Evolutionary conservation across 2,113 vertebrate species (phyloP).

Genomic region (Ancistrus triradiatus): DNA sequence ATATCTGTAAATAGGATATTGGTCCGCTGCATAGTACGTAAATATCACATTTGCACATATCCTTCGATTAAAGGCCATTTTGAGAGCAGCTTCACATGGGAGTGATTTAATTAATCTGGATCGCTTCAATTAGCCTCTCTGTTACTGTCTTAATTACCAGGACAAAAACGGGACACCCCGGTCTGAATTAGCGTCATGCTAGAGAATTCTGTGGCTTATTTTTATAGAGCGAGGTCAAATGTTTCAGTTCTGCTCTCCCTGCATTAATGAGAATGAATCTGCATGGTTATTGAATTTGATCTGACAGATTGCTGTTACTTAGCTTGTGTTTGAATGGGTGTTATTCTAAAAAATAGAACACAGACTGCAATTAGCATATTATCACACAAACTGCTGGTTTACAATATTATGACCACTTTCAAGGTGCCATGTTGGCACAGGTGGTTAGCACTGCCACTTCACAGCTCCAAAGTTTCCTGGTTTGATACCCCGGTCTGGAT

Average conservation of each 20-base stretch:
- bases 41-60: too few species aligned
- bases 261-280: constrained; percentile 61
- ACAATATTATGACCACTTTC: not conserved
- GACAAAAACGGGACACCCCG: constrained; percentile 63
- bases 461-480: too few species aligned
- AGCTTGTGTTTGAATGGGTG: constrained; percentile 37
- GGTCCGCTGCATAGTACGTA: too few species aligned
- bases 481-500: too few species aligned
- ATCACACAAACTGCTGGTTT: not conserved
- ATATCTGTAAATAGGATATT: too few species aligned
- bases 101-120: constrained; percentile 69
- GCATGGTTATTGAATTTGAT: constrained; percentile 54
- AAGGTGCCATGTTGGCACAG: too few species aligned
- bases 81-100: constrained; percentile 61
- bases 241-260: constrained; percentile 58
- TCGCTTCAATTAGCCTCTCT: constrained; percentile 70
- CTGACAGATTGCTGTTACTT: constrained; percentile 57
- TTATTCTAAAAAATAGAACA: constrained; percentile 47
- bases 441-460: too few species aligned
- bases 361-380: not conserved
- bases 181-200: constrained; percentile 48
- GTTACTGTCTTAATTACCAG: constrained; percentile 63
- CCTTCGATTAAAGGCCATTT: constrained; percentile 68
- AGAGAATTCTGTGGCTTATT: constrained; percentile 66
- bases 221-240: constrained; percentile 69